These are phyloP conservation scores for Nowickia ferox DNA, from an alignment of 2,888 invertebrate species.

Conservation along the genomic window DNA sequence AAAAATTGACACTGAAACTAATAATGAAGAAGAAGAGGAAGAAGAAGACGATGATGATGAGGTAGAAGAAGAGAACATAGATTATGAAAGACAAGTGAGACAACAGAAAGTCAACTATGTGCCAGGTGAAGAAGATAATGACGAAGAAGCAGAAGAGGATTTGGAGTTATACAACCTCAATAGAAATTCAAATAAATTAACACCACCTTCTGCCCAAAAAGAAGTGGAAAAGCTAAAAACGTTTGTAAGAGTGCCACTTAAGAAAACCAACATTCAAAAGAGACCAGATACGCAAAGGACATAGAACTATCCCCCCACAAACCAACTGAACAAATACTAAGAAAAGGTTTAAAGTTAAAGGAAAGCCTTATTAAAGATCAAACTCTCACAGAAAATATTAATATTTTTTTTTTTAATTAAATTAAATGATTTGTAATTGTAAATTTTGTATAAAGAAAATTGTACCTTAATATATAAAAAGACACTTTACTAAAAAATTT, in stretches of 20 bases:
- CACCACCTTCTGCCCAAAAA: background rate
- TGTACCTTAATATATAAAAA: conserved; percentile 70
- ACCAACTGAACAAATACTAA: conserved; percentile 27
- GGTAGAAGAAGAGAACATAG: conserved; percentile 75
- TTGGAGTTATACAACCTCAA: conserved; percentile 48
- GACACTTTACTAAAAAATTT: conserved; percentile 29
- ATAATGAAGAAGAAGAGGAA: conserved; percentile 74
- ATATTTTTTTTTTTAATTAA: conserved; percentile 38
- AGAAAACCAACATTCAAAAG: conserved; percentile 19
- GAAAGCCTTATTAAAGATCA: conserved; percentile 47
- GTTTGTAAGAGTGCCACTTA: conserved; percentile 56
- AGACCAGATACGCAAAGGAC: conserved; percentile 50
- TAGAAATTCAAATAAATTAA: conserved; percentile 9
- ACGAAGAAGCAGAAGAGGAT: conserved; percentile 49
- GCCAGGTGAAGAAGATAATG: conserved; percentile 32
- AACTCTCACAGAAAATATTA: conserved; percentile 27
- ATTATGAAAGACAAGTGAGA: conserved; percentile 59
- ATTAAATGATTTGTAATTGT: conserved; percentile 58
- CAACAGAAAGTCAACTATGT: background rate
- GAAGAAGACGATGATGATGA: conserved; percentile 59
- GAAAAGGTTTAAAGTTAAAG: conserved; percentile 39
- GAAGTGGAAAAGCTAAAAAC: conserved; percentile 53
- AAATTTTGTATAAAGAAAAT: conserved; percentile 72
- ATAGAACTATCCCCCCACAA: conserved; percentile 49
- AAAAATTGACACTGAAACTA: conserved; percentile 75